A percentile compares a stretch with the other conserved stretches of the same genome.
Conservation (phyloP, 2,113 vertebrate genomes). For the Ptilorrhoa leucosticta region DNA sequence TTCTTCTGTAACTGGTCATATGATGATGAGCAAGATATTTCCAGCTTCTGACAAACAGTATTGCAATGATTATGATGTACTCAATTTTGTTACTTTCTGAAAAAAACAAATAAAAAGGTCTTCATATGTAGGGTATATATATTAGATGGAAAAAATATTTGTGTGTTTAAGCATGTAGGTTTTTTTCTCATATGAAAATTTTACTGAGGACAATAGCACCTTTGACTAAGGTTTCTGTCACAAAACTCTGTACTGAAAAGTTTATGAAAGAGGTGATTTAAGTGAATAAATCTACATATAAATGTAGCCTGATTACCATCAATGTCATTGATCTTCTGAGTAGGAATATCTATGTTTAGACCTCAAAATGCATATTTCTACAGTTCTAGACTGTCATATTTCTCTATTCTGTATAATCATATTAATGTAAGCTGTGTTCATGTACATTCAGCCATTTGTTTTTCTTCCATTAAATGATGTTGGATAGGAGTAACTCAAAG, state of each 20-base stretch:
- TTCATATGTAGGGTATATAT: not conserved
- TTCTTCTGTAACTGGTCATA: not conserved
- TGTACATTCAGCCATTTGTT: not conserved
- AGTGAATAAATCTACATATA: not conserved
- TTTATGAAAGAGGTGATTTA: not conserved
- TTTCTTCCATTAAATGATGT: not conserved
- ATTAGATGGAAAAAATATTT: not conserved
- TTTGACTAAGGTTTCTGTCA: not conserved
- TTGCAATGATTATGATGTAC: not conserved
- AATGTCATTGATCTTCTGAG: not conserved
- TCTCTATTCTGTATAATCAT: not conserved
- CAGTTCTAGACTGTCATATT: not conserved
- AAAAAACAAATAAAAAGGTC: not conserved
- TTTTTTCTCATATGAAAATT: not conserved
- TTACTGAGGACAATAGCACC: not conserved
- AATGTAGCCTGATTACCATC: not conserved
- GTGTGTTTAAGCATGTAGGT: fast-evolving
- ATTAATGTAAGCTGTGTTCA: not conserved
- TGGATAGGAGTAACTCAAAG: not conserved
- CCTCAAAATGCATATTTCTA: not conserved
- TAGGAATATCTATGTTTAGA: not conserved
- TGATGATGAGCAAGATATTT: not conserved
- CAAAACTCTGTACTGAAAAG: not conserved
- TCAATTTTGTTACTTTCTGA: not conserved
- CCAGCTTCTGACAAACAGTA: not conserved